Conservation (phyloP, 2,113 vertebrate species). For the Chaenocephalus aceratus region DNA sequence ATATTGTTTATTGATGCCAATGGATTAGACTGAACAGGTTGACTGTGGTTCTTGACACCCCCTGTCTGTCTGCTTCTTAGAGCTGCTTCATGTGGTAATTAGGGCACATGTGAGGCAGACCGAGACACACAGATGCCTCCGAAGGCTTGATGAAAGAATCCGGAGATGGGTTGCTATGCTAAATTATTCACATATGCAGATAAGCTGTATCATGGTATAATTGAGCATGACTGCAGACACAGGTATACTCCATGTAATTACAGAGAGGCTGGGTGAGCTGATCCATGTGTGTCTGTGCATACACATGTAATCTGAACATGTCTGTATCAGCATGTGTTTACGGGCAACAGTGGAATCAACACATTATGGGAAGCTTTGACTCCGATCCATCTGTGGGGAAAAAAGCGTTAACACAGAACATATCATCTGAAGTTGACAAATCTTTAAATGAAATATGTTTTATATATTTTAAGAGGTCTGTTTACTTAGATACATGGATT, state of each 20-base stretch:
- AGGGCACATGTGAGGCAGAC: conserved; percentile 31
- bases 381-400: too few species aligned
- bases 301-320: background rate
- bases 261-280: background rate
- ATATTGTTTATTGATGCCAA: background rate
- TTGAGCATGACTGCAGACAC: conserved; percentile 27
- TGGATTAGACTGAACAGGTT: background rate
- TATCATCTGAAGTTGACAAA: too few species aligned
- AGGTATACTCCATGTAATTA: conserved; percentile 29
- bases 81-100: conserved; percentile 47
- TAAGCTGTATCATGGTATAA: conserved; percentile 41
- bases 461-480: background rate
- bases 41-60: background rate
- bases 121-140: conserved; percentile 54
- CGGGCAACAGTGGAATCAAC: background rate
- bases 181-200: conserved; percentile 67
- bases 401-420: too few species aligned
- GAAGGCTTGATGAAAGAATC: conserved; percentile 63
- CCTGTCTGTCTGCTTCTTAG: conserved; percentile 5
- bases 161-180: conserved; percentile 45
- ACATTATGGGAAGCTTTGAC: background rate
- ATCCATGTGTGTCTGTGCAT: background rate
- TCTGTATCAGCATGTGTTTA: background rate
- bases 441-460: background rate
- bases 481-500: background rate